These are phyloP conservation scores for Leptatherina wallacei DNA, from an alignment of 2,797 vertebrate genomes.

Conservation along the genomic window DNA sequence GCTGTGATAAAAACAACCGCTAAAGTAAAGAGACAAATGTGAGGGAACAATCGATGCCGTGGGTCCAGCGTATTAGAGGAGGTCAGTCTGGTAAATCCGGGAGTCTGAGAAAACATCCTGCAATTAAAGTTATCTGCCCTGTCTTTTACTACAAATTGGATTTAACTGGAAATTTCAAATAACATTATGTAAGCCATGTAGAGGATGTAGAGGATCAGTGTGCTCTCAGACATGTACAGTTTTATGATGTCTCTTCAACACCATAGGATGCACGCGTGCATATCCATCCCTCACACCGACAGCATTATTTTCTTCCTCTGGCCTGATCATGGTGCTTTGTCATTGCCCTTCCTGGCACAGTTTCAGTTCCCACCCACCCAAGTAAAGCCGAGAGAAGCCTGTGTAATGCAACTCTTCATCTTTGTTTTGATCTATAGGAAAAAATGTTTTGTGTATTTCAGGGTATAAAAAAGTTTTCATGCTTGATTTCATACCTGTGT, in stretches of 20 bases:
- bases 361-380: no score
- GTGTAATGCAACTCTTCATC: conserved; percentile 1
- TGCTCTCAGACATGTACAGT: neutral
- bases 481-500: conserved; percentile 16
- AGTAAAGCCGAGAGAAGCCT: conserved; percentile 34
- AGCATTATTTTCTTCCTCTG: neutral
- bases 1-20: neutral
- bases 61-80: conserved; percentile 3
- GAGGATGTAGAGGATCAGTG: conserved; percentile 21
- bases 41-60: neutral
- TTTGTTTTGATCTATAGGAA: neutral
- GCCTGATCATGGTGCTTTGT: conserved; percentile 45
- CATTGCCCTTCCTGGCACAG: conserved; percentile 1
- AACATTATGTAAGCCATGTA: conserved; percentile 31
- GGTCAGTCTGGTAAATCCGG: conserved; percentile 4
- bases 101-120: conserved; percentile 49
- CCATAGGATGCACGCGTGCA: no score
- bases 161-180: conserved; percentile 46
- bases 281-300: no score
- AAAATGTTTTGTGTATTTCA: neutral
- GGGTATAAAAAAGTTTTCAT: conserved; percentile 5
- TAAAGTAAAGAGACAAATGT: neutral
- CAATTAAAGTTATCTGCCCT: conserved; percentile 50
- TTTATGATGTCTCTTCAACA: conserved; percentile 16
- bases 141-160: conserved; percentile 42